phyloP scores from a whole-genome alignment of 92 coral and sea anemone species.

The Parazoanthus atlanticus region DNA sequence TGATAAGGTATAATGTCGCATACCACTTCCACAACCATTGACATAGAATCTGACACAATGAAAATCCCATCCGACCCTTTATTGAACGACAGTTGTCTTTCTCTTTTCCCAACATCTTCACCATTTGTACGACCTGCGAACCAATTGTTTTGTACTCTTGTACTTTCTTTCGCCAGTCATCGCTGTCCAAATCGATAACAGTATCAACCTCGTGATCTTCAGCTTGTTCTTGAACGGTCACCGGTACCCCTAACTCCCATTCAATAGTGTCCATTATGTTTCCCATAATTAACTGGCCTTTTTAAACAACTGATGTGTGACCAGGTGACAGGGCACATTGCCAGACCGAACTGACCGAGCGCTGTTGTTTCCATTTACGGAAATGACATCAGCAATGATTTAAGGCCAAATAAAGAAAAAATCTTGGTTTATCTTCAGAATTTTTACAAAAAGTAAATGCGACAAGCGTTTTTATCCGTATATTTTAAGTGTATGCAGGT shows the following conservation, averaged over 20 bases:
- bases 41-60: background rate
- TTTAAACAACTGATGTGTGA: too few species aligned
- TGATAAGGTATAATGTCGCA: too few species aligned
- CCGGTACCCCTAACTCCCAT: background rate
- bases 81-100: background rate
- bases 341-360: too few species aligned
- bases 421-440: too few species aligned
- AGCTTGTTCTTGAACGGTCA: background rate
- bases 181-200: constrained; percentile 23
- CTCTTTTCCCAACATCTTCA: background rate
- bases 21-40: background rate
- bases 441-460: too few species aligned
- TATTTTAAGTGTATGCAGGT: too few species aligned
- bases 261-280: background rate
- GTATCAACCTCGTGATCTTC: constrained; percentile 1
- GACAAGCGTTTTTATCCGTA: too few species aligned
- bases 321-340: too few species aligned
- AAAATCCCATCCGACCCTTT: background rate
- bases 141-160: background rate
- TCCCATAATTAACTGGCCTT: background rate
- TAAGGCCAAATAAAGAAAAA: too few species aligned
- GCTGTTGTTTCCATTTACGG: too few species aligned
- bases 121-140: background rate
- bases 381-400: too few species aligned
- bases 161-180: constrained; percentile 27